Base-by-base conservation (phyloP, 35 echinoderm and acorn worm genomes). In the Eucidaris tribuloides region DNA sequence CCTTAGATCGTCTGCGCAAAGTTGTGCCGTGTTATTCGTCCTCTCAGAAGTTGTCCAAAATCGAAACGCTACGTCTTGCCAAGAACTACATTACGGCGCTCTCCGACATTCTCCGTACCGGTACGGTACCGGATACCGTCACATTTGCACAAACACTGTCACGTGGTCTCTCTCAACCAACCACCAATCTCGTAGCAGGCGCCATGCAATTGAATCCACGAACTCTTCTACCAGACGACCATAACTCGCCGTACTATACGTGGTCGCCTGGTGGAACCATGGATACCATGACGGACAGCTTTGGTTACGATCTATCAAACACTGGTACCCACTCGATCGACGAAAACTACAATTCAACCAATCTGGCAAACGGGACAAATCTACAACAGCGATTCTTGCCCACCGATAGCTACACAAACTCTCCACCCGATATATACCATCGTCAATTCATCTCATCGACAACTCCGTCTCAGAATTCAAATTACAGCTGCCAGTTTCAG, bases 121-220 rank as follows among this genome's bases (percentile, higher is more conserved):
- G 90, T 25, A 77, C 62, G 27, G 95, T 98, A 7, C 95, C 95
- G 11, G 95, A 98, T 39, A 98, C 90, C 3, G 82, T 98, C 18
- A 66, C 90, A 5, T 98, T 98, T 58, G 95, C 95, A 32, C 95
- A 98, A 64, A 93, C 95, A 2, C 56, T 98, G 2, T 98, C 95
- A 5, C 80, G 83, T 59, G 90, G 95, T 22, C 86, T 93, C 13
- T 93, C 90, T 7, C 95, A 93, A 41, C 90, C 95, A 14, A 98
- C 90, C 5, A 98, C 90, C 45, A 98, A 98, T 35, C 78, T 98
- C 6, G 95, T 97, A 19, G 95, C 95, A 9, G 95, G 95, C 19
- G 91, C 90, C 63, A 98, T 98, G 95, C 95, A 97, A 65, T 72
- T 98, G 5, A 98, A 93, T 65, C 95, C 95, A 34, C 82, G 95